Percentiles rank a stretch among this genome's conserved stretches.
These are phyloP conservation scores for Borostomias antarcticus DNA, from an alignment of 2,797 vertebrate genomes.

Conservation along the genomic window DNA sequence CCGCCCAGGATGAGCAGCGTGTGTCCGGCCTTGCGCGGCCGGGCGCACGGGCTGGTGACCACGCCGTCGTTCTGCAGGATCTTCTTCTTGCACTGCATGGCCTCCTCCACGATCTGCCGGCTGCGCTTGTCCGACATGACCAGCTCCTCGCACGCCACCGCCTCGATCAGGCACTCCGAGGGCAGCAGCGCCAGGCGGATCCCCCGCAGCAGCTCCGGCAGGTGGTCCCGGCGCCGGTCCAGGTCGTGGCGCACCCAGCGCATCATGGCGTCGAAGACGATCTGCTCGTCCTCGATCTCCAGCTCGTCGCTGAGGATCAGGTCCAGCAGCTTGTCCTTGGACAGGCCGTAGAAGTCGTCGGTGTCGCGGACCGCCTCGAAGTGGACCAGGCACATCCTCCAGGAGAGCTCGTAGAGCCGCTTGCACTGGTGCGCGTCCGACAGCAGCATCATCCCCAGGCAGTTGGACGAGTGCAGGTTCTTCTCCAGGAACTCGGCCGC, in stretches of 20 bases:
- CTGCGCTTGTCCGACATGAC: conserved; percentile 86
- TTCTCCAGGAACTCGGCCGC: conserved; percentile 92
- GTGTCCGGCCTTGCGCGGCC: conserved; percentile 91
- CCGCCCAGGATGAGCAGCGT: conserved; percentile 91
- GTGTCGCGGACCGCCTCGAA: conserved; percentile 86
- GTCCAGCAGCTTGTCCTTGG: conserved; percentile 88
- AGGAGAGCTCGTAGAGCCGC: conserved; percentile 87
- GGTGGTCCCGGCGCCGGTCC: conserved; percentile 78
- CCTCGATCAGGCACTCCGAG: conserved; percentile 85
- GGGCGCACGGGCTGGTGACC: conserved; percentile 89
- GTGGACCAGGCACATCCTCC: conserved; percentile 93
- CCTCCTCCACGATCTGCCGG: conserved; percentile 86
- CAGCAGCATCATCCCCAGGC: conserved; percentile 92
- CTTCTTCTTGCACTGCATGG: conserved; percentile 88
- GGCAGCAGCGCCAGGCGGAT: conserved; percentile 90
- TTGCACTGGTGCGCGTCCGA: conserved; percentile 95
- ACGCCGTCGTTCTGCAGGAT: conserved; percentile 89
- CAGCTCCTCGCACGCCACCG: conserved; percentile 85
- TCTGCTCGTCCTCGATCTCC: conserved; percentile 91
- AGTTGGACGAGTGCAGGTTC: conserved; percentile 90
- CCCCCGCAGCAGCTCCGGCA: conserved; percentile 85
- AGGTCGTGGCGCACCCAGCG: conserved; percentile 88
- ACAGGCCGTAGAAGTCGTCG: conserved; percentile 89
- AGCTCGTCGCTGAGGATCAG: conserved; percentile 93
- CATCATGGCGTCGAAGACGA: conserved; percentile 88